Evolutionary conservation across 2,797 vertebrate genomes (phyloP), one percentile per base, ranked within the genome.

Genomic region (Artibeus lituratus): DNA sequence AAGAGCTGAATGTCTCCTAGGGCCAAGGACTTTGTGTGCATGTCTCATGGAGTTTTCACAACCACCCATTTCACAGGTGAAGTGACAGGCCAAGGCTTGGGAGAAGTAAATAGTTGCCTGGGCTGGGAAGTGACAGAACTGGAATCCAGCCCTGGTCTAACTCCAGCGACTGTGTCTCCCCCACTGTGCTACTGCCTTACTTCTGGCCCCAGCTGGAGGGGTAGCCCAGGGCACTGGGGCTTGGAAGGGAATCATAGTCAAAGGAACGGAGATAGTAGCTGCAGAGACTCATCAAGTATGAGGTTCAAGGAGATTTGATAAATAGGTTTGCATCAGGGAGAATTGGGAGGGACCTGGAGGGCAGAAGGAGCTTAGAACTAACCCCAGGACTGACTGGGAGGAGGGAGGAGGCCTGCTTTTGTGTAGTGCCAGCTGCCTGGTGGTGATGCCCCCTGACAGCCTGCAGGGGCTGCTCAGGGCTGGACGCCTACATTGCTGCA

Each of bases 41-140:
- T 1, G 11, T 77, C 76, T 93, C 8, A 16, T 11, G 29, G 65
- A 59, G 44, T 90, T 93, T 73, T 74, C 70, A 32, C 26, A 72
- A 37, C 67, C 69, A 53, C 74, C 77, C 74, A 76, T 94, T 90
- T 94, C 77, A 83, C 69, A 87, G 89, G 74, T 37, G 44, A 90
- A 78, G 82, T 53, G 32, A 47, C 26, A 94, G 49, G 26, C 92
- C 6, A 12, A 37, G 39, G 57, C 69, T 74, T 65, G n/a, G 42
- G 24, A 44, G 57, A 22, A 78, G n/a, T 67, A 51, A 62, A 57
- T 78, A 57, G 77, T 94, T 69, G 67, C 35, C 80, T 47, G 59
- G 84, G 55, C 7, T 32, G 73, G 70, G 67, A 78, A 69, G 39
- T 76, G 35, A 59, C 65, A 24, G 70, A 83, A 65, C 47, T 70